phyloP scores from a whole-genome alignment of 2,797 vertebrate genomes.

The Sternotherus odoratus region DNA sequence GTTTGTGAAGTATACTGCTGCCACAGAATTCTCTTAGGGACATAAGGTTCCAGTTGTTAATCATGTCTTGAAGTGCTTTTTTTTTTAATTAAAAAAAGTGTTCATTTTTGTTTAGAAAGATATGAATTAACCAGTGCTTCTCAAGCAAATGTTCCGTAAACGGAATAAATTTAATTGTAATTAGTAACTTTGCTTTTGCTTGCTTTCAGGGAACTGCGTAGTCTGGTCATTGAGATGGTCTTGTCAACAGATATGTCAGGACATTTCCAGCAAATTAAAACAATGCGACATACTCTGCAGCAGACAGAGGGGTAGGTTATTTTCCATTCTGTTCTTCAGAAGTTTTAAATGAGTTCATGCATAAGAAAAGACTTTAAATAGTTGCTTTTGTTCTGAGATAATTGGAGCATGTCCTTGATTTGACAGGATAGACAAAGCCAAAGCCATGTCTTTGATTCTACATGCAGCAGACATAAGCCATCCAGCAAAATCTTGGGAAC shows the following conservation, averaged over 20 bases:
- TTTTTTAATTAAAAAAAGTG: constrained; percentile 2
- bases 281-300: constrained; percentile 91
- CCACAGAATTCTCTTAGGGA: constrained; percentile 15
- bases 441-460: constrained; percentile 97
- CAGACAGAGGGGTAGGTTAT: constrained; percentile 91
- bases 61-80: constrained; percentile 45
- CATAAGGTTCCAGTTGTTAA: constrained; percentile 45
- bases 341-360: constrained; percentile 14
- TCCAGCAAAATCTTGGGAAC: constrained; percentile 94
- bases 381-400: constrained; percentile 65
- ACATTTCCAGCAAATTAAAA: constrained; percentile 99
- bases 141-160: constrained; percentile 42
- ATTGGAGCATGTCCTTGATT: constrained; percentile 75
- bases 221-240: constrained; percentile 98
- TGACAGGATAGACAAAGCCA: constrained; percentile 94
- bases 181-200: constrained; percentile 65
- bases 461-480: constrained; percentile 99
- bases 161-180: constrained; percentile 53
- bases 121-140: constrained; percentile 43
- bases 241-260: constrained; percentile 99
- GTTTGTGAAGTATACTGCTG: constrained; percentile 21
- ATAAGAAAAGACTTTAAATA: constrained; percentile 38
- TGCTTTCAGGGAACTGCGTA: constrained; percentile 90
- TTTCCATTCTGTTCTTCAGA: constrained; percentile 39
- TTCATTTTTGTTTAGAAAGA: constrained; percentile 48